Percentiles rank a stretch among this genome's conserved stretches.
phyloP scores from a whole-genome alignment of 2,888 invertebrate species.

The Neoaliturus tenellus region DNA sequence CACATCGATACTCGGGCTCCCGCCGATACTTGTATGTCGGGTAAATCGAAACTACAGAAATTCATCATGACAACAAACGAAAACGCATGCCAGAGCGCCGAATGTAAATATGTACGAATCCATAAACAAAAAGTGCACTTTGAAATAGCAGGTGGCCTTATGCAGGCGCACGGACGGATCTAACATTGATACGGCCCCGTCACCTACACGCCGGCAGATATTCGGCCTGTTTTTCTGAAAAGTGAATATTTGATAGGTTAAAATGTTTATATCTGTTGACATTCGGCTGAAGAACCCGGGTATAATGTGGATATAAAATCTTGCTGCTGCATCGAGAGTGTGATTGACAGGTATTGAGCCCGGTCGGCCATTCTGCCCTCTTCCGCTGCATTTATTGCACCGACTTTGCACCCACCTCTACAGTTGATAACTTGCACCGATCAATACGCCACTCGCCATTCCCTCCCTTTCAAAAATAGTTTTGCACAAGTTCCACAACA shows the following conservation, averaged over 20 bases:
- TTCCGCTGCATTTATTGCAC: constrained; percentile 48
- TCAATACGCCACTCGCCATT: constrained; percentile 32
- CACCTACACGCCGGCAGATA: constrained; percentile 42
- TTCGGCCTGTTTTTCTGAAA: constrained; percentile 29
- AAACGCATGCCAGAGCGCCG: constrained; percentile 2
- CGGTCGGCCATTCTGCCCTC: constrained; percentile 27
- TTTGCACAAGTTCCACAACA: constrained; percentile 2
- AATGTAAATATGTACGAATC: constrained; percentile 46
- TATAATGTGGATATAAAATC: constrained; percentile 48
- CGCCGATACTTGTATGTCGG: background rate
- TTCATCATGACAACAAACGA: constrained; percentile 32
- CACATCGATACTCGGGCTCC: background rate
- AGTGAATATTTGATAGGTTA: constrained; percentile 54
- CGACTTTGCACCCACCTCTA: constrained; percentile 25
- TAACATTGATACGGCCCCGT: constrained; percentile 41
- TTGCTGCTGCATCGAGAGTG: constrained; percentile 45
- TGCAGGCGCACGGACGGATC: constrained; percentile 12
- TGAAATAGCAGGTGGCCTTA: constrained; percentile 41
- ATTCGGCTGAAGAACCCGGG: constrained; percentile 43
- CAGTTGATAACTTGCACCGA: constrained; percentile 16
- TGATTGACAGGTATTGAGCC: constrained; percentile 44
- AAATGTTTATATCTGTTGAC: constrained; percentile 52
- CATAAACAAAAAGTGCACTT: constrained; percentile 50
- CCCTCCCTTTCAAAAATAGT: constrained; percentile 29
- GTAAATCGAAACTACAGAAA: constrained; percentile 37